Evolutionary conservation across 2,797 vertebrate genomes (phyloP).

Genomic region (Sebastolobus alascanus): DNA sequence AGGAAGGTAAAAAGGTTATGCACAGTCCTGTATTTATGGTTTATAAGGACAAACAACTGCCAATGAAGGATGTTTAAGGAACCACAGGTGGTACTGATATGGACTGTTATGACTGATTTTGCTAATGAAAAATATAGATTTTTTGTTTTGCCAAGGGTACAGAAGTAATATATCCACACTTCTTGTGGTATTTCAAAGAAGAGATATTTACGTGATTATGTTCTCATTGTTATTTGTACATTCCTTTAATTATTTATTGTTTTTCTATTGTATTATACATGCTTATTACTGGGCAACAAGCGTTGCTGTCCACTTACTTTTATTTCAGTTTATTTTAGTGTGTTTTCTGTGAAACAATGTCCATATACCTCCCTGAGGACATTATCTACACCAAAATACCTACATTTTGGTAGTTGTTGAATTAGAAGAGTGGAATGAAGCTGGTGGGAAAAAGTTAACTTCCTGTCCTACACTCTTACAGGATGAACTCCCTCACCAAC

Average conservation of each 20-base stretch:
- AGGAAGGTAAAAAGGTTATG: too few species aligned
- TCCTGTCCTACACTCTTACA: neutral
- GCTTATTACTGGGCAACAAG: neutral
- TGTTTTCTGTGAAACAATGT: neutral
- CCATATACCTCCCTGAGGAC: neutral
- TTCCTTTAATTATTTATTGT: neutral
- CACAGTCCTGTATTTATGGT: too few species aligned
- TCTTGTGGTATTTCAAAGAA: too few species aligned
- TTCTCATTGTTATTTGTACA: neutral
- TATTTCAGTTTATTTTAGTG: neutral
- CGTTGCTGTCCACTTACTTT: neutral
- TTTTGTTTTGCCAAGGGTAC: too few species aligned
- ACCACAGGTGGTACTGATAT: neutral
- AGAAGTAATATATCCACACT: too few species aligned
- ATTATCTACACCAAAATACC: neutral
- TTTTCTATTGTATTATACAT: neutral
- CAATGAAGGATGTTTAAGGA: too few species aligned
- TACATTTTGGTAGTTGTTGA: neutral
- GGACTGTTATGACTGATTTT: neutral
- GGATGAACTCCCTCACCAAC: constrained; percentile 17
- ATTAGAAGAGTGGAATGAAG: neutral
- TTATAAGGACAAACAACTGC: neutral
- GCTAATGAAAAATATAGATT: neutral
- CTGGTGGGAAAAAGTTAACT: constrained; percentile 10
- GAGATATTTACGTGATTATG: neutral